Percentiles rank a stretch among this genome's conserved stretches.
These are phyloP conservation scores for Bergia puertoricense DNA, from an alignment of 92 coral and sea anemone species.

Conservation along the genomic window DNA sequence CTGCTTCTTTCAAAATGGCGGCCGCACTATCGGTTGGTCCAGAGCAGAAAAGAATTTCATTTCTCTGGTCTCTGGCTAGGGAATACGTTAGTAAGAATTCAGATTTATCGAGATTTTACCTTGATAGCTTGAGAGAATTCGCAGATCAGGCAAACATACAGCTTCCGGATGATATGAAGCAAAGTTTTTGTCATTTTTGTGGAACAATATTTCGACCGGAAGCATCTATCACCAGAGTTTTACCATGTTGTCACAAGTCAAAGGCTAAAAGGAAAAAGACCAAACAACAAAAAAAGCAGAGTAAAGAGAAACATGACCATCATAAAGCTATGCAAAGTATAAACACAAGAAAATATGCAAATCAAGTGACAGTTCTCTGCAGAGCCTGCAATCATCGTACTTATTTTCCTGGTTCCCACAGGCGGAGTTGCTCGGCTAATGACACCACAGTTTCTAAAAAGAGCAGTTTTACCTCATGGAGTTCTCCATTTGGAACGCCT, in stretches of 20 bases:
- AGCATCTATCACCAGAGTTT: constrained; percentile 54
- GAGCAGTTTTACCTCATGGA: neutral
- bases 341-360: constrained; percentile 15
- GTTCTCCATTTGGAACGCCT: neutral
- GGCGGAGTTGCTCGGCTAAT: neutral
- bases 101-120: constrained; percentile 70
- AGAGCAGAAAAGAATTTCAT: constrained; percentile 29
- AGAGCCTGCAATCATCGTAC: constrained; percentile 22
- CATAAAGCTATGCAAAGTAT: neutral
- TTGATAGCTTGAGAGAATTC: constrained; percentile 34
- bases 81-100: constrained; percentile 64
- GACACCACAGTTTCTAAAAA: neutral
- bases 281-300: neutral
- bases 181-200: constrained; percentile 63
- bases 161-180: neutral
- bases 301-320: neutral
- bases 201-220: constrained; percentile 48
- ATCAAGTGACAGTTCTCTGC: constrained; percentile 17
- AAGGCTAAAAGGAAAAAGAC: constrained; percentile 9
- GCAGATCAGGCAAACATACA: neutral
- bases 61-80: constrained; percentile 70
- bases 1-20: constrained; percentile 48
- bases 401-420: constrained; percentile 2
- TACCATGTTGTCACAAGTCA: constrained; percentile 43
- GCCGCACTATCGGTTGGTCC: neutral